These are phyloP conservation scores for Latheticus oryzae DNA, from an alignment of 2,888 invertebrate genomes.

Conservation along the genomic window DNA sequence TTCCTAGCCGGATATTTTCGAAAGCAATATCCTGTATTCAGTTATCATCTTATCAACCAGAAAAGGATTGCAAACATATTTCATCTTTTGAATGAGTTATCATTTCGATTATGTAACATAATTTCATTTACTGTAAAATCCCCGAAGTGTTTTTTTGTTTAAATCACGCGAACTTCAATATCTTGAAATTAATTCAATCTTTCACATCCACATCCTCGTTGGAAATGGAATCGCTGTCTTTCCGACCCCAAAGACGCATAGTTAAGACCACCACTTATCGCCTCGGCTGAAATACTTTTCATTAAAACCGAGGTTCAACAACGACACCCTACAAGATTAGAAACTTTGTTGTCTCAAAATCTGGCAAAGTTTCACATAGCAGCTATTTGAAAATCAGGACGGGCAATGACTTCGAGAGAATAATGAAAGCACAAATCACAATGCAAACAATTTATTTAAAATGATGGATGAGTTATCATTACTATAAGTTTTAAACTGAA, in stretches of 20 bases:
- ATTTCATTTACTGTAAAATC: too few species aligned
- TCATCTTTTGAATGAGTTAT: too few species aligned
- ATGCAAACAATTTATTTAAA: background rate
- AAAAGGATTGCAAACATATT: background rate
- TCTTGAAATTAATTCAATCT: too few species aligned
- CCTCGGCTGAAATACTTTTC: constrained; percentile 18
- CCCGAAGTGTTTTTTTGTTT: too few species aligned
- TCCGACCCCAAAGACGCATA: constrained; percentile 1
- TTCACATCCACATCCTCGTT: too few species aligned
- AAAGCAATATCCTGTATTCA: constrained; percentile 6
- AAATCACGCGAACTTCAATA: too few species aligned
- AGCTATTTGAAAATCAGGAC: background rate
- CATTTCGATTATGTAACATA: too few species aligned
- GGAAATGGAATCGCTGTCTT: background rate
- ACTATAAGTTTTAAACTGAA: background rate
- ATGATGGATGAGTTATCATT: constrained; percentile 24
- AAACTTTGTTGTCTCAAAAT: constrained; percentile 2
- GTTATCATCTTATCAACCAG: constrained; percentile 2
- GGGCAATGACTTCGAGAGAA: constrained; percentile 6
- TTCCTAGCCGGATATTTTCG: constrained; percentile 5
- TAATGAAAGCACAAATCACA: constrained; percentile 10
- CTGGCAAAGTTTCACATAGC: constrained; percentile 1
- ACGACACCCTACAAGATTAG: constrained; percentile 12
- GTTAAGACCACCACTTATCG: constrained; percentile 3
- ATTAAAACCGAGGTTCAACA: constrained; percentile 21